Conservation (phyloP, 2,797 vertebrate genomes). For the Gallirallus australis region DNA sequence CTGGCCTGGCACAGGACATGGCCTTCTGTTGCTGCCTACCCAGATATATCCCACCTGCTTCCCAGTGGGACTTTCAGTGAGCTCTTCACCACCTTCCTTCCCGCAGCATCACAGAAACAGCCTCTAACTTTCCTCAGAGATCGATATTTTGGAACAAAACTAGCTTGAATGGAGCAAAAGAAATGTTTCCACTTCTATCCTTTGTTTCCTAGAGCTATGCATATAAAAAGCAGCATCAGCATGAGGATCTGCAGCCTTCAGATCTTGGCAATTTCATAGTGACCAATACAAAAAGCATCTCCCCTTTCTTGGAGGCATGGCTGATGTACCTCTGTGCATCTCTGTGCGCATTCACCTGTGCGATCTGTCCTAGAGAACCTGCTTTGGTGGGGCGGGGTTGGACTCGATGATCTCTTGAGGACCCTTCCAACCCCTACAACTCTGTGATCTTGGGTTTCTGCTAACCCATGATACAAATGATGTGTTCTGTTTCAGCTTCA, state of each 20-base stretch:
- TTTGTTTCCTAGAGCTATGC: background rate
- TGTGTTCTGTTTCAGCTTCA: background rate
- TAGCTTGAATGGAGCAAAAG: background rate
- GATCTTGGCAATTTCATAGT: background rate
- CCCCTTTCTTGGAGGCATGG: background rate
- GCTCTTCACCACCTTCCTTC: background rate
- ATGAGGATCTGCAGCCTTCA: background rate
- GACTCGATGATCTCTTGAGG: too few relatives aligned
- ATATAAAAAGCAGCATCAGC: background rate
- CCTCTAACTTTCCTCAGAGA: background rate
- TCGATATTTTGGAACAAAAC: background rate
- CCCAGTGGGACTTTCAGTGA: background rate
- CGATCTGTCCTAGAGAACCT: too few relatives aligned
- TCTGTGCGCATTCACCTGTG: too few relatives aligned
- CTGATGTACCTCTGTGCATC: background rate
- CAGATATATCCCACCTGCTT: background rate
- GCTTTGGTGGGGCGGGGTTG: too few relatives aligned
- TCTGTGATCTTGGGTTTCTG: background rate
- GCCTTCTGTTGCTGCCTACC: accelerated
- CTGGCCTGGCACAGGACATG: background rate
- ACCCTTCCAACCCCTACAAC: too few relatives aligned
- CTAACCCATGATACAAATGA: background rate
- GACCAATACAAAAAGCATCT: background rate
- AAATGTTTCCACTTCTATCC: background rate
- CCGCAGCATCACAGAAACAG: background rate